phyloP scores from a whole-genome alignment of 2,113 vertebrate genomes.

The Nyctibius bracteatus region DNA sequence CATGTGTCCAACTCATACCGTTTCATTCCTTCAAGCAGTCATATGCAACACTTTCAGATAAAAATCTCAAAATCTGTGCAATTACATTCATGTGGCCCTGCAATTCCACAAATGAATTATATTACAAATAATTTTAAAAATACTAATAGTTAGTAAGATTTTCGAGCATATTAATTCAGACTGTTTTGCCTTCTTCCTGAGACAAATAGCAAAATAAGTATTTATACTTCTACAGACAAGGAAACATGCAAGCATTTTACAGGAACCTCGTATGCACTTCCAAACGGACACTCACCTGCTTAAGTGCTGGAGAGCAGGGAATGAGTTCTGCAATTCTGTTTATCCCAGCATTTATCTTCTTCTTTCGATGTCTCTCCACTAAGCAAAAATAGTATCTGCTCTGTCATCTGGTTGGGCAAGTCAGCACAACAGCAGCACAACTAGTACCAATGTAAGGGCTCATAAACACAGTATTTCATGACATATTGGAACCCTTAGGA shows the following conservation, averaged over 20 bases:
- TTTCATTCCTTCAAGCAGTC: background rate
- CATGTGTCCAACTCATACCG: accelerated
- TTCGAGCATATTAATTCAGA: background rate
- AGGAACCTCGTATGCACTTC: background rate
- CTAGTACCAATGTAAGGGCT: background rate
- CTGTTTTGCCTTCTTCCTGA: background rate
- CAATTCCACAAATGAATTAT: background rate
- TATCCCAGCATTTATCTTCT: slow-evolving; percentile 98
- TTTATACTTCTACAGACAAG: background rate
- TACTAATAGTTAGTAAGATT: background rate
- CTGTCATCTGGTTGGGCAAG: background rate
- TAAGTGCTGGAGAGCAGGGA: slow-evolving; percentile 93
- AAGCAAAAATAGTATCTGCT: background rate
- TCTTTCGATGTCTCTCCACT: slow-evolving; percentile 98
- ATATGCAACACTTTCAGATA: background rate
- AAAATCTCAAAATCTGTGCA: background rate
- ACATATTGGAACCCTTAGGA: background rate
- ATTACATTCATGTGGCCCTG: background rate
- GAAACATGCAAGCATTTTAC: background rate
- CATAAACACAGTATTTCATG: background rate
- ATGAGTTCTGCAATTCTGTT: slow-evolving; percentile 95
- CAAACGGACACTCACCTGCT: slow-evolving; percentile 80
- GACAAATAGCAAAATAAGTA: background rate
- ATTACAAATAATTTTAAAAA: background rate
- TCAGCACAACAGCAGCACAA: background rate